Evolutionary conservation across 2,888 invertebrate genomes (phyloP).

Genomic region (Octonoba sinensis): DNA sequence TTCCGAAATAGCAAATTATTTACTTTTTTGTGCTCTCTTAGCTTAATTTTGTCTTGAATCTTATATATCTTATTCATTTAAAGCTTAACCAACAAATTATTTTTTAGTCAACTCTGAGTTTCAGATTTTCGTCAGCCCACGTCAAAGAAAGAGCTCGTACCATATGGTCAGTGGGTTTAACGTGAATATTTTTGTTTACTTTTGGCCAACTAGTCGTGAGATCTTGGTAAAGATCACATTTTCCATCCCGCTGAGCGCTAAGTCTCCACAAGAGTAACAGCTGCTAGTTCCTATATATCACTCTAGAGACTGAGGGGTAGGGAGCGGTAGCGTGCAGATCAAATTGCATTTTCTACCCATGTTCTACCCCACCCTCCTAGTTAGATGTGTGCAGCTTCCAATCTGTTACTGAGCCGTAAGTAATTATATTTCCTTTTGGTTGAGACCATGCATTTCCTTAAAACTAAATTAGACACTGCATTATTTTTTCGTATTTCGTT

Average conservation of each 20-base stretch:
- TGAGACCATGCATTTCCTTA: slow-evolving; percentile 51
- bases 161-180: slow-evolving; percentile 50
- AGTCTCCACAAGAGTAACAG: slow-evolving; percentile 53
- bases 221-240: slow-evolving; percentile 60
- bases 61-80: too few species aligned
- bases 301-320: slow-evolving; percentile 1
- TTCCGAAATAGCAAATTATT: too few species aligned
- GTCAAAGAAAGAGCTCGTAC: slow-evolving; percentile 33
- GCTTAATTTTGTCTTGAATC: too few species aligned
- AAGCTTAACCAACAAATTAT: too few species aligned
- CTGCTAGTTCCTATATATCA: slow-evolving; percentile 50
- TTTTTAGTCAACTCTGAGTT: too few species aligned
- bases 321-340: slow-evolving; percentile 22
- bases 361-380: neutral
- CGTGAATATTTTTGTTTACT: slow-evolving; percentile 62
- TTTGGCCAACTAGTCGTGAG: slow-evolving; percentile 51
- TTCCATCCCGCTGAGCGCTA: slow-evolving; percentile 48
- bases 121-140: neutral
- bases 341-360: slow-evolving; percentile 54
- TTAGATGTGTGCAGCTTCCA: slow-evolving; percentile 29
- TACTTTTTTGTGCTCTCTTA: too few species aligned
- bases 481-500: slow-evolving; percentile 10
- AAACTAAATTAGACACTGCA: slow-evolving; percentile 54
- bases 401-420: slow-evolving; percentile 54
- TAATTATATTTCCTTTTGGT: slow-evolving; percentile 63